phyloP scores from a whole-genome alignment of 1,140 invertebrate species.

The Drosophila yakuba region DNA sequence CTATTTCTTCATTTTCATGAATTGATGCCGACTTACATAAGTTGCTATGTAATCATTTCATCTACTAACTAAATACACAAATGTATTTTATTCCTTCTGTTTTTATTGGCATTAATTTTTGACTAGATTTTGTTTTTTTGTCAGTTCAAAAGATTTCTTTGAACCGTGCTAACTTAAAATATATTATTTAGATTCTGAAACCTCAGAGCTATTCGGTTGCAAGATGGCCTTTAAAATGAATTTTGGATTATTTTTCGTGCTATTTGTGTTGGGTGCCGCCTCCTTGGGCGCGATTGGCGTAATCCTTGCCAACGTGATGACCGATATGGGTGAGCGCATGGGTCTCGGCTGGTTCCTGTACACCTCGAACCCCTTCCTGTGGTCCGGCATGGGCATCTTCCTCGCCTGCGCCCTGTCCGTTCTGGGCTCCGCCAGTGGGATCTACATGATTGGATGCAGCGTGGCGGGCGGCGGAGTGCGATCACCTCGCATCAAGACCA shows the following conservation, averaged over 20 bases:
- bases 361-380: constrained; percentile 95
- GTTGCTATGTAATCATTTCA: constrained; percentile 26
- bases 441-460: constrained; percentile 97
- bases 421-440: constrained; percentile 98
- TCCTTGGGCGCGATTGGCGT: constrained; percentile 85
- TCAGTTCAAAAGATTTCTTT: too few species aligned
- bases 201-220: not conserved
- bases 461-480: constrained; percentile 99
- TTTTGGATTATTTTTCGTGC: constrained; percentile 4
- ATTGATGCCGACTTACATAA: constrained; percentile 22
- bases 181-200: not conserved
- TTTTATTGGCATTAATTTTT: not conserved
- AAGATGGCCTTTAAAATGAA: constrained; percentile 7
- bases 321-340: constrained; percentile 93
- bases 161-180: too few species aligned
- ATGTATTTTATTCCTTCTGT: constrained; percentile 22
- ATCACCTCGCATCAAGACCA: constrained; percentile 99
- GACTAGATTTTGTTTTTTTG: too few species aligned
- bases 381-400: constrained; percentile 95
- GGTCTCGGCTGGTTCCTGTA: constrained; percentile 95
- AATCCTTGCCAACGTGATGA: constrained; percentile 91
- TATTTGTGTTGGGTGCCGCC: constrained; percentile 78
- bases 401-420: constrained; percentile 97
- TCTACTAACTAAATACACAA: constrained; percentile 20
- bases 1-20: not conserved